Conservation (phyloP, 2,797 vertebrate species). For the Meriones psammophilus region DNA sequence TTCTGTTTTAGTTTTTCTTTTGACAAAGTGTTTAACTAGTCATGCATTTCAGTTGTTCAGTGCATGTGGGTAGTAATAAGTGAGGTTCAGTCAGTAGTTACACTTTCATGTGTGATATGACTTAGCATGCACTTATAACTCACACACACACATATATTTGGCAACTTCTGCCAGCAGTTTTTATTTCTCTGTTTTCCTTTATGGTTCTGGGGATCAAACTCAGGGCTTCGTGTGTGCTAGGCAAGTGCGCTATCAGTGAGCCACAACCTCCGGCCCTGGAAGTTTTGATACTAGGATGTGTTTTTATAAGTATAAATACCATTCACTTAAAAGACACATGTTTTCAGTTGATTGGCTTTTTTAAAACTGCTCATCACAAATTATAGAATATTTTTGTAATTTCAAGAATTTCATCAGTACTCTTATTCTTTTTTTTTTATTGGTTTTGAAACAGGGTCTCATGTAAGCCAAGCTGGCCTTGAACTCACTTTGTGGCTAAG, state of each 20-base stretch:
- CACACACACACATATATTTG: neutral
- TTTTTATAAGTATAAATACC: constrained; percentile 34
- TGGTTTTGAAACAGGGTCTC: neutral
- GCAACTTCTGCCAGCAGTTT: neutral
- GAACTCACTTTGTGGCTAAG: neutral
- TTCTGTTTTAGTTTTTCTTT: constrained; percentile 43
- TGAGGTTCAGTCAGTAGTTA: neutral
- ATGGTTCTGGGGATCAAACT: constrained; percentile 8
- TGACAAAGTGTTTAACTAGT: constrained; percentile 4
- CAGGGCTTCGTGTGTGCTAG: neutral
- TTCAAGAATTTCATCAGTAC: neutral
- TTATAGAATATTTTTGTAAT: constrained; percentile 20
- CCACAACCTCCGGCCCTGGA: neutral
- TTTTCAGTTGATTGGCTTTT: constrained; percentile 54
- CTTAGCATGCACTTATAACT: neutral
- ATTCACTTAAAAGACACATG: constrained; percentile 37
- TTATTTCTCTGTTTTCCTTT: neutral
- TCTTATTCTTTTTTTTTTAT: neutral
- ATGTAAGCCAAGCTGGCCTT: neutral
- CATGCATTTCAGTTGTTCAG: neutral
- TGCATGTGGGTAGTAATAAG: neutral
- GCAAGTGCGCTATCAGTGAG: neutral
- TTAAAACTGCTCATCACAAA: neutral
- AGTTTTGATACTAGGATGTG: neutral
- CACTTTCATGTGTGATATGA: constrained; percentile 36